Base-by-base conservation (phyloP, 2,797 vertebrate species). In the Mastacembelus armatus region DNA sequence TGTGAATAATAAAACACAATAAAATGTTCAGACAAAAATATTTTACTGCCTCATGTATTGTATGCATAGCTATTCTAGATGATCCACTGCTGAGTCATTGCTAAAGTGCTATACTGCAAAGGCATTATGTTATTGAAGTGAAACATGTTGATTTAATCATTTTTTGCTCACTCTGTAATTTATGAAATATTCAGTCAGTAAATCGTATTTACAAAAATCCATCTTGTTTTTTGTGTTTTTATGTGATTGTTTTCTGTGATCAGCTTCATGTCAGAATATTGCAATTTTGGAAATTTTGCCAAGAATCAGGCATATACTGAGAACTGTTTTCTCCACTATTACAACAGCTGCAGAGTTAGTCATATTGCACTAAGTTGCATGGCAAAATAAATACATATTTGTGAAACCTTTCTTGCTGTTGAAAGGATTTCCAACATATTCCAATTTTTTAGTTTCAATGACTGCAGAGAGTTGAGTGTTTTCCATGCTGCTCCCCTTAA, bases 21-120 rank as follows among this genome's bases (percentile, higher is more conserved):
- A 32, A 43, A 7, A 16, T 39, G 24, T 49, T 49, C 3, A 15
- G 27, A 19, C 15, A n/a, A 66, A 47, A 10, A 15, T 18, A 6
- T 22, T 12, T n/a, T 10, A 18, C 16, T 22, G 24, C n/a, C 10
- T 22, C 9, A 22, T 12, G 4, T 63, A 36, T 49, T 42, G 12
- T 4, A 4, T 38, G n/a, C 4, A 5, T 18, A 9, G 10, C 29
- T 43, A 27, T 36, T 48, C 10, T 18, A 42, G 44, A 50, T 50
- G 39, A 52, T 62, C 12, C 39, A 10, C 18, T 42, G 27, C 33
- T 75, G 59, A 51, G 72, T 64, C 52, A 63, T n/a, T 22, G 50
- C 10, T 43, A n/a, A 38, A 45, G 67, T 19, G 26, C 8, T 19
- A 45, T 43, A 14, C 35, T 38, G 15, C 14, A 38, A 14, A n/a